Conservation (phyloP, 2,797 vertebrate species). For the Jordanella pulchra region DNA sequence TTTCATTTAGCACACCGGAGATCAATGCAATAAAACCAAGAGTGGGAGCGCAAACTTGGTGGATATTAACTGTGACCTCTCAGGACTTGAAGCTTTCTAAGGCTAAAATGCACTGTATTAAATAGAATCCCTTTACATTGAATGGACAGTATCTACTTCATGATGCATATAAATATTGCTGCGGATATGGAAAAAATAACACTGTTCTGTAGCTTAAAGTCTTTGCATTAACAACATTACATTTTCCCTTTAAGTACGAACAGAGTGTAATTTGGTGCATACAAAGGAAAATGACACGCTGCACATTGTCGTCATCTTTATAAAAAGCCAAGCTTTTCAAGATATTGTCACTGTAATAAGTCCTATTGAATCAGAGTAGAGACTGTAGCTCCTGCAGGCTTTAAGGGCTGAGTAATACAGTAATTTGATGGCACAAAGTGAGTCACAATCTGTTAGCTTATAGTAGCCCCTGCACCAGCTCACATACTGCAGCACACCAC, state of each 20-base stretch:
- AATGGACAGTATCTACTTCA: conserved; percentile 5
- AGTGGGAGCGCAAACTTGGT: neutral
- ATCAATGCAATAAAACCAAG: conserved; percentile 31
- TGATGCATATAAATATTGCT: neutral
- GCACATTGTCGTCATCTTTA: conserved; percentile 6
- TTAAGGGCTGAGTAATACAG: conserved; percentile 6
- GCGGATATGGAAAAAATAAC: conserved; percentile 5
- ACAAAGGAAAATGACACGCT: neutral
- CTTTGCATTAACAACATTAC: neutral
- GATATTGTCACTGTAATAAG: conserved; percentile 6
- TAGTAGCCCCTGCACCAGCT: conserved; percentile 21
- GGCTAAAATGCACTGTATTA: neutral
- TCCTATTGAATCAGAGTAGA: conserved; percentile 4
- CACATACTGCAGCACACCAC: neutral
- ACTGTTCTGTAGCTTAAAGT: neutral
- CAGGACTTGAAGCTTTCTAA: neutral
- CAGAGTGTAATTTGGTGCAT: conserved; percentile 1
- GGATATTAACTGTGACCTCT: conserved; percentile 17
- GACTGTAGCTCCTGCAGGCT: conserved; percentile 6
- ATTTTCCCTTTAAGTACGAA: neutral
- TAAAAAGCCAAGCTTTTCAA: conserved; percentile 9
- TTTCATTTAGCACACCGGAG: conserved; percentile 25
- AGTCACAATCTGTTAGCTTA: conserved; percentile 29
- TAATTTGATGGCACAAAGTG: conserved; percentile 13
- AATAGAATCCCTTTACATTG: neutral